Conservation (phyloP, 2,888 invertebrate species). For the Drosophila pegasa region DNA sequence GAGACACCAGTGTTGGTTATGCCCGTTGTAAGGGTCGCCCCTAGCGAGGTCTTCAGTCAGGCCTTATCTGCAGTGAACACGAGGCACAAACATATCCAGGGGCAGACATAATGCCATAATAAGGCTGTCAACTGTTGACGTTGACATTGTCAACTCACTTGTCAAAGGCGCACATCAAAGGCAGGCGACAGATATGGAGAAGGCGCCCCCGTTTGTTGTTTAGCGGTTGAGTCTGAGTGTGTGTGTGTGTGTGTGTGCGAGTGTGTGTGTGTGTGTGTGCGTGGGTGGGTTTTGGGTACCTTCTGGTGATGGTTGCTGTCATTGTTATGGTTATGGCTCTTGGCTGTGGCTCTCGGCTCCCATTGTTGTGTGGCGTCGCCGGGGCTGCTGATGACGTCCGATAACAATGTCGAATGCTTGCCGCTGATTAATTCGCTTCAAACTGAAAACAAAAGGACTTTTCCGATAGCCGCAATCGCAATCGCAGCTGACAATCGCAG, state of each 20-base stretch:
- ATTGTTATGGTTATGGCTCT: constrained; percentile 62
- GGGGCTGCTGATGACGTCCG: constrained; percentile 67
- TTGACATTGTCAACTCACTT: constrained; percentile 85
- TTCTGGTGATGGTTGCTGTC: constrained; percentile 61
- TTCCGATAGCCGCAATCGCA: constrained; percentile 57
- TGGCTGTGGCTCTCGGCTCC: constrained; percentile 26
- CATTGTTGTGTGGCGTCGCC: constrained; percentile 47
- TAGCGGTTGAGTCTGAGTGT: constrained; percentile 29
- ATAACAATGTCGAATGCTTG: constrained; percentile 76
- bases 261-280: not conserved
- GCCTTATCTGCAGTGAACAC: constrained; percentile 31
- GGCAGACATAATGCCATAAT: constrained; percentile 75
- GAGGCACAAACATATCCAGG: constrained; percentile 20
- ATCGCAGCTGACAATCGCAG: constrained; percentile 44
- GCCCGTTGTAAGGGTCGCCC: constrained; percentile 11
- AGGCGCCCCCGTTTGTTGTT: constrained; percentile 58
- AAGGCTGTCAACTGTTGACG: constrained; percentile 84
- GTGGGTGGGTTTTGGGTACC: constrained; percentile 9
- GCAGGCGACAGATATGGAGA: constrained; percentile 77
- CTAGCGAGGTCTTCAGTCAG: constrained; percentile 13
- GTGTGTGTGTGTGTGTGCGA: constrained; percentile 11
- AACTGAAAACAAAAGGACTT: constrained; percentile 67
- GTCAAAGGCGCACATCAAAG: constrained; percentile 84
- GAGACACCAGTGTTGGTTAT: constrained; percentile 22
- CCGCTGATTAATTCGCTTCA: constrained; percentile 75